Conservation (phyloP, 2,797 vertebrate genomes). For the Tarsius wallacei region DNA sequence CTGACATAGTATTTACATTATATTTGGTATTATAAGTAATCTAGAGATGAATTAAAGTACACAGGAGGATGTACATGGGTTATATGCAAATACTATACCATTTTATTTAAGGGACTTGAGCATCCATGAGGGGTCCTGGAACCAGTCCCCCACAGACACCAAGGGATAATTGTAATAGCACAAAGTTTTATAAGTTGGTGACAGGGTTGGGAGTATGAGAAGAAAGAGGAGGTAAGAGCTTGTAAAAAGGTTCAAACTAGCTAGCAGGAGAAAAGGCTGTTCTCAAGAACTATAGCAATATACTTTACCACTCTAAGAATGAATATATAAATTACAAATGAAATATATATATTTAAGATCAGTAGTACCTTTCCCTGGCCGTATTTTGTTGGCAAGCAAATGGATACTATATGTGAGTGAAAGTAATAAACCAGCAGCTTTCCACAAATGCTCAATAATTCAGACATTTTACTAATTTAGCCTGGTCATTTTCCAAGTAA, state of each 20-base stretch:
- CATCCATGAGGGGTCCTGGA: no score
- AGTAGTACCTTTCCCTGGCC: neutral
- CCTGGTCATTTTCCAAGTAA: slow-evolving; percentile 62
- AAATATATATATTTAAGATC: neutral
- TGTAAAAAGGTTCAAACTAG: neutral
- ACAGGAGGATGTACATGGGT: neutral
- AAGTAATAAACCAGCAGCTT: slow-evolving; percentile 35
- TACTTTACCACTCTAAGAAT: neutral
- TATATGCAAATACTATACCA: no score
- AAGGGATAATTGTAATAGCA: neutral
- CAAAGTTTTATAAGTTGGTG: neutral
- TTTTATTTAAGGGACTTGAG: neutral
- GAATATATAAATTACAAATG: slow-evolving; percentile 43
- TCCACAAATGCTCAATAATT: slow-evolving; percentile 46
- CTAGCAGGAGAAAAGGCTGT: neutral
- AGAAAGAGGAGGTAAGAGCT: neutral
- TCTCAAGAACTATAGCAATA: slow-evolving; percentile 20
- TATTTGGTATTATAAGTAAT: neutral
- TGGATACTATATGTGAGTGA: neutral
- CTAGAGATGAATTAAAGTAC: neutral
- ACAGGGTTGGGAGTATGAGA: neutral
- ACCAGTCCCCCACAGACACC: neutral
- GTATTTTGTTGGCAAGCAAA: slow-evolving; percentile 39
- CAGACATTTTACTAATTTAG: slow-evolving; percentile 44
- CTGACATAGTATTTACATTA: neutral